Percentiles rank a stretch among this genome's conserved stretches.
Evolutionary conservation across 2,113 vertebrate genomes (phyloP).

Genomic region (Carassius carassius): DNA sequence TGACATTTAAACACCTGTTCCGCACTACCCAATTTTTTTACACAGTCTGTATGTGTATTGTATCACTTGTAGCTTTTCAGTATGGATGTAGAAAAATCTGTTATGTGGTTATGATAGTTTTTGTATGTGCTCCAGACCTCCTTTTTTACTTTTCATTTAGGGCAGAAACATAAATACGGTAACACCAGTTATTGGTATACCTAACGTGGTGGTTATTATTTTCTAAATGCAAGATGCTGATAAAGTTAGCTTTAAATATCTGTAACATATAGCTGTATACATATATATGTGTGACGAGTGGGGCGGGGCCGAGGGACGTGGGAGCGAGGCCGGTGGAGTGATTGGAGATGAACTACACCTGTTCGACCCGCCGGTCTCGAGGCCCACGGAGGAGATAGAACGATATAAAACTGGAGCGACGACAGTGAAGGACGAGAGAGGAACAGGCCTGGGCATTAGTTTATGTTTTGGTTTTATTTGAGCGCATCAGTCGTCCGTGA

Average conservation of each 20-base stretch:
- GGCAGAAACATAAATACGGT: neutral
- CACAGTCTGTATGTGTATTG: neutral
- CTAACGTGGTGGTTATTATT: neutral
- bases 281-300: no score
- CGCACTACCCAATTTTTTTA: slow-evolving; percentile 26
- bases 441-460: no score
- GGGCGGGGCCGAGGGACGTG: no score
- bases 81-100: slow-evolving; percentile 11
- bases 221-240: neutral
- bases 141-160: neutral
- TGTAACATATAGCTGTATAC: neutral
- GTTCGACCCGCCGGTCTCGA: no score
- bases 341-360: no score
- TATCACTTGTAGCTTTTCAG: neutral
- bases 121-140: neutral
- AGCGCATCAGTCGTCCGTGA: no score
- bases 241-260: neutral
- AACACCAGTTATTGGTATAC: neutral
- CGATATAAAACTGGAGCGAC: no score
- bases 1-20: slow-evolving; percentile 39
- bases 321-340: no score
- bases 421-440: no score
- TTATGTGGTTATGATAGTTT: neutral
- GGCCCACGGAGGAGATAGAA: no score
- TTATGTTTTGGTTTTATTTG: no score